phyloP scores from a whole-genome alignment of 1,140 invertebrate species.

The Drosophila burlai region DNA sequence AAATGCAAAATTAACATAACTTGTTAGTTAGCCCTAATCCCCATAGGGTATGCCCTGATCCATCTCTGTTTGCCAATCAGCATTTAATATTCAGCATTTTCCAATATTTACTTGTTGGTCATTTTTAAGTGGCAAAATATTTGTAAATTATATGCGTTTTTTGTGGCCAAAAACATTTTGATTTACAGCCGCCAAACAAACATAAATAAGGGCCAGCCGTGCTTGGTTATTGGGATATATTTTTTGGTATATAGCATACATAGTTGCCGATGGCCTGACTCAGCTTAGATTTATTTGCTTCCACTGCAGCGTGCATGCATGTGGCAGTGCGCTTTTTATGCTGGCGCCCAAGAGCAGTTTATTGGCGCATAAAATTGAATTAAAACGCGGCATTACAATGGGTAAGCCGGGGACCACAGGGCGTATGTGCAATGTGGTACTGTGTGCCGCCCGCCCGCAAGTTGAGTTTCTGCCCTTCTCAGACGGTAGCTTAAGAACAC shows the following conservation, averaged over 20 bases:
- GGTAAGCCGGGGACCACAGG: not conserved
- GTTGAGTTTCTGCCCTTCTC: slow-evolving; percentile 15
- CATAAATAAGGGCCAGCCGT: slow-evolving; percentile 28
- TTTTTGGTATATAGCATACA: not conserved
- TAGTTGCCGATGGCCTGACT: slow-evolving; percentile 24
- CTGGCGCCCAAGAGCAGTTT: slow-evolving; percentile 26
- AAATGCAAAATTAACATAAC: slow-evolving; percentile 5
- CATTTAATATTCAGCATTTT: slow-evolving; percentile 36
- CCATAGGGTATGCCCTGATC: slow-evolving; percentile 11
- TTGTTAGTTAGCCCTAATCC: not conserved
- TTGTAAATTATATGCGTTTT: slow-evolving; percentile 28
- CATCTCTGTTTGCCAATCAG: slow-evolving; percentile 15
- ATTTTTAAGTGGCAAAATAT: slow-evolving; percentile 47
- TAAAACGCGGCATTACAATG: slow-evolving; percentile 26
- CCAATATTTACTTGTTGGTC: slow-evolving; percentile 41
- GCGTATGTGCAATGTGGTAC: slow-evolving; percentile 25
- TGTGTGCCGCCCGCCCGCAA: slow-evolving; percentile 18
- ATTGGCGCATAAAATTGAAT: slow-evolving; percentile 55
- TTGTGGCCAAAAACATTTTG: slow-evolving; percentile 25
- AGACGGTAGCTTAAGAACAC: not conserved
- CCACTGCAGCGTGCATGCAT: slow-evolving; percentile 6
- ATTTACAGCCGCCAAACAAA: slow-evolving; percentile 48
- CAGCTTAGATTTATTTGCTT: slow-evolving; percentile 44
- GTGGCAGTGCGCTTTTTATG: slow-evolving; percentile 29
- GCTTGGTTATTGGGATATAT: slow-evolving; percentile 15